These are phyloP conservation scores for Bujurquina vittata DNA, from an alignment of 2,113 vertebrate genomes.

Conservation along the genomic window DNA sequence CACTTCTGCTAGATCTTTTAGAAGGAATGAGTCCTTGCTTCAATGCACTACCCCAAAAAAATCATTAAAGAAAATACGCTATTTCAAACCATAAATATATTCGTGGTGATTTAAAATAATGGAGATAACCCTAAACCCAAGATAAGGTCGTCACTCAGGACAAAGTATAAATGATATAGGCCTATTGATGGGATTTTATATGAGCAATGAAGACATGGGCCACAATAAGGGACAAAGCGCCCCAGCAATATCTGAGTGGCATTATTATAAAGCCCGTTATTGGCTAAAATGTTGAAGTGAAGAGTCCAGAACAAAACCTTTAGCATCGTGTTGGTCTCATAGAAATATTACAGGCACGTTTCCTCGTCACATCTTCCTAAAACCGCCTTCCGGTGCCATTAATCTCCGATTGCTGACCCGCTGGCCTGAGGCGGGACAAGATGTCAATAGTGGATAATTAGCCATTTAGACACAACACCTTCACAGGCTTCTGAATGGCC, in stretches of 20 bases:
- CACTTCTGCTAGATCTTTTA: constrained; percentile 69
- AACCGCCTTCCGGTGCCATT: constrained; percentile 53
- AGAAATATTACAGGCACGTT: not conserved
- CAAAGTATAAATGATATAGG: not conserved
- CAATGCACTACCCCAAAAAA: constrained; percentile 12
- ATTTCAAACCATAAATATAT: not conserved
- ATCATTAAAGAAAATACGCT: constrained; percentile 13
- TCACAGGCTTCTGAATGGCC: constrained; percentile 5
- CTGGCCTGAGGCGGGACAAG: constrained; percentile 69
- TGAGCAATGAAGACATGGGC: not conserved
- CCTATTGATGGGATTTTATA: not conserved
- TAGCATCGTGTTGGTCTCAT: not conserved
- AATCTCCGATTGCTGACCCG: constrained; percentile 66
- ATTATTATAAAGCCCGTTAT: not conserved
- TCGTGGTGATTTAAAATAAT: not conserved
- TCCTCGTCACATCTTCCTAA: constrained; percentile 4
- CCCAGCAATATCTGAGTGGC: not conserved
- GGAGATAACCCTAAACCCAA: not conserved
- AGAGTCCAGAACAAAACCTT: not conserved
- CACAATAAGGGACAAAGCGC: not conserved
- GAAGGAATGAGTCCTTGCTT: not conserved
- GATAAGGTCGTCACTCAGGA: not conserved
- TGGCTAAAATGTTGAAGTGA: not conserved
- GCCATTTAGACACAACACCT: constrained; percentile 59
- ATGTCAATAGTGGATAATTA: constrained; percentile 76